phyloP scores from a whole-genome alignment of 2,888 invertebrate genomes.

The Andrena minutula region DNA sequence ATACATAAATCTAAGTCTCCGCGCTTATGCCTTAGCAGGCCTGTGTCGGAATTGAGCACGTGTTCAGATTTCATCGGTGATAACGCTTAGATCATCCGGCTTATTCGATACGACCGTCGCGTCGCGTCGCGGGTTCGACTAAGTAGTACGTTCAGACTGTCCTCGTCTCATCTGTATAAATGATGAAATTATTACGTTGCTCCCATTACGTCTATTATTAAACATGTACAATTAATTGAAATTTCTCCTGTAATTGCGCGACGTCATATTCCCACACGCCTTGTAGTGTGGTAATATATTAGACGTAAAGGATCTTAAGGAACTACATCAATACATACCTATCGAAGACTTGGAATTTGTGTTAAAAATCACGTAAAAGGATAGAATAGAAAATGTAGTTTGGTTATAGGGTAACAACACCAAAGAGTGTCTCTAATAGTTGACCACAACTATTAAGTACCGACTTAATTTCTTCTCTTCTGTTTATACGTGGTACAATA shows the following conservation, averaged over 20 bases:
- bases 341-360: neutral
- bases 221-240: conserved; percentile 16
- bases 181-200: conserved; percentile 40
- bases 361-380: neutral
- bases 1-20: conserved; percentile 83
- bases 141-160: conserved; percentile 11
- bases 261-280: neutral
- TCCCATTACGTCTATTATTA: conserved; percentile 44
- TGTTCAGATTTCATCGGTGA: conserved; percentile 84
- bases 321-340: neutral
- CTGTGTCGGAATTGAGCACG: conserved; percentile 83
- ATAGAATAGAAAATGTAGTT: neutral
- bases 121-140: conserved; percentile 65
- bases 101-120: conserved; percentile 67
- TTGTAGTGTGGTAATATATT: neutral
- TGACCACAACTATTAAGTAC: no score
- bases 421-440: neutral
- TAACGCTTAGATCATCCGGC: conserved; percentile 83
- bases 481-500: neutral
- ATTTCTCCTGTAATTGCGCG: neutral
- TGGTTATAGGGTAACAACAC: neutral
- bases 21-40: conserved; percentile 80
- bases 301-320: no score
- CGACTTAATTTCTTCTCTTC: neutral
- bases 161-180: conserved; percentile 40